Base-by-base conservation (phyloP, 2,113 vertebrate species). In the Melanotaenia duboulayi region DNA sequence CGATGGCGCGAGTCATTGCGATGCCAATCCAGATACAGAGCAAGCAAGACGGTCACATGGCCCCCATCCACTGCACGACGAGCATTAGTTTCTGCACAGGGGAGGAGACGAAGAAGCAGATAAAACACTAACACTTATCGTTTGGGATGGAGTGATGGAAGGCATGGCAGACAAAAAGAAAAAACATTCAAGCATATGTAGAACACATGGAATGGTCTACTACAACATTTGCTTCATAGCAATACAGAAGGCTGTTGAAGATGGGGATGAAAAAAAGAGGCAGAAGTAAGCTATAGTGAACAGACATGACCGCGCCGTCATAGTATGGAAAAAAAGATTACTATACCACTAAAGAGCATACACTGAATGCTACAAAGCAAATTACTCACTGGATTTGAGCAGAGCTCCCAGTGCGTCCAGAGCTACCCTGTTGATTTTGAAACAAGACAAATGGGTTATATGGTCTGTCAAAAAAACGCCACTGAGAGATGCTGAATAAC, bases 321-420 rank as follows among this genome's bases (percentile, higher is more conserved):
- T 35, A 9, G 32, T 9, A 70, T 32, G 50, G 23, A 74, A 65
- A 28, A 60, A 59, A 63, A 60, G 46, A 77, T 50, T n/a, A 65
- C 56, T 49, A 44, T 19, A 19, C 39, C 70, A 48, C 32, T 17
- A 13, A 51, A 19, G 14, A 71, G 7, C 24, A 17, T 51, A n/a
- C 51, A 24, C 12, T 78, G 46, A 78, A 56, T 22, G n/a, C 25
- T 42, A 74, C 19, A 80, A 73, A 63, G n/a, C 14, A 76, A 81
- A 78, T 84, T 85, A 97, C 97, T 98, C 95, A 99, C 97, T 98
- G 92, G 97, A 99, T 95, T 98, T 99, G 90, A 99, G 95, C 92
- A 99, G 95, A 49, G 96, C 96, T 92, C 95, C 95, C 87, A 99
- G 94, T 80, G 98, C 97, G 83, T 99, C 97, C 94, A 99, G 95